Percentiles rank a stretch among this genome's conserved stretches.
These are phyloP conservation scores for Halocaridina rubra DNA, from an alignment of 2,888 invertebrate genomes.

Conservation along the genomic window DNA sequence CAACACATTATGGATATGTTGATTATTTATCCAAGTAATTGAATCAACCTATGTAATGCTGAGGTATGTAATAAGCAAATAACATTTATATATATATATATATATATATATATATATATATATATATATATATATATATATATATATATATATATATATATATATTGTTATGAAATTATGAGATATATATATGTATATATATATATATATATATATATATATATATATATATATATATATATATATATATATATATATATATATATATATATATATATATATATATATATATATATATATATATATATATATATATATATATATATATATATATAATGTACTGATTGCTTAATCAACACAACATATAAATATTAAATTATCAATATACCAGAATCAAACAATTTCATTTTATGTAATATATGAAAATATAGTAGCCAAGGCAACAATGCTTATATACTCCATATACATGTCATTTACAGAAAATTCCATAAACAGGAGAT, in stretches of 20 bases:
- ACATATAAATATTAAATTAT: too few species aligned
- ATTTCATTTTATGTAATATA: too few species aligned
- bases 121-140: conserved; percentile 7
- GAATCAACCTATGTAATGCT: too few species aligned
- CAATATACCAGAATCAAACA: too few species aligned
- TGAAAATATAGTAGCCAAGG: too few species aligned
- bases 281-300: conserved; percentile 23
- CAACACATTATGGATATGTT: too few species aligned
- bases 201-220: neutral
- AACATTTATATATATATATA: neutral
- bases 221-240: conserved; percentile 7
- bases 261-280: conserved; percentile 27
- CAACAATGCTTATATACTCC: too few species aligned
- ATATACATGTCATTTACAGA: too few species aligned
- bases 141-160: neutral
- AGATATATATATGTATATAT: neutral
- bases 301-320: conserved; percentile 37
- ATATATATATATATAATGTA: too few species aligned
- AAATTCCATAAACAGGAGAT: too few species aligned
- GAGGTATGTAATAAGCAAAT: too few species aligned
- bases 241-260: conserved; percentile 24
- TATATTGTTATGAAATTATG: neutral
- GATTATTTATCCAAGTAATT: too few species aligned
- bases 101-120: conserved; percentile 14
- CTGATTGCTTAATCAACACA: neutral